These are phyloP conservation scores for Diceros bicornis DNA, from an alignment of 2,797 vertebrate genomes.

Conservation along the genomic window DNA sequence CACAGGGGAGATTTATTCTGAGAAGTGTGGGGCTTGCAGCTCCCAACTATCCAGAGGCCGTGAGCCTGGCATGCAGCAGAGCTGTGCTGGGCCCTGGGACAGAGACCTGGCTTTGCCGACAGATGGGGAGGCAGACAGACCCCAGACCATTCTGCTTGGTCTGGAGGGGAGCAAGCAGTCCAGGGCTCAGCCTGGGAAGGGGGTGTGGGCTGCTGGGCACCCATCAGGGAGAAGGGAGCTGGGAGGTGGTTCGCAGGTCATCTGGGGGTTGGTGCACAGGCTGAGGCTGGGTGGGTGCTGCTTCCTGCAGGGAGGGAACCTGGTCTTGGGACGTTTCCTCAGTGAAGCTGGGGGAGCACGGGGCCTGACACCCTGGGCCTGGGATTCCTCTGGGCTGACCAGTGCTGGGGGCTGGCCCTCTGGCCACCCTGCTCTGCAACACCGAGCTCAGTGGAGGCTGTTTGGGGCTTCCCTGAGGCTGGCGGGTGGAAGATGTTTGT, in stretches of 20 bases:
- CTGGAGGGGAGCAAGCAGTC: background rate
- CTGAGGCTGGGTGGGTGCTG: background rate
- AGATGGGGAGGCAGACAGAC: background rate
- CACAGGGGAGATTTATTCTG: background rate
- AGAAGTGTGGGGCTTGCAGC: no score
- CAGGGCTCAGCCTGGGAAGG: background rate
- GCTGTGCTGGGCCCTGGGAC: background rate
- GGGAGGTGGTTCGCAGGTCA: rapidly evolving
- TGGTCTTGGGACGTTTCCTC: background rate
- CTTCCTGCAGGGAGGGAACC: background rate
- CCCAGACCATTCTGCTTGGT: rapidly evolving
- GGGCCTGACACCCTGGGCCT: background rate
- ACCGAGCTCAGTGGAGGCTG: background rate
- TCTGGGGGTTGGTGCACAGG: background rate
- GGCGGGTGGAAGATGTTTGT: background rate
- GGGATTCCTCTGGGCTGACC: background rate
- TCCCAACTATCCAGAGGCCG: rapidly evolving
- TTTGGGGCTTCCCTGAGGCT: background rate
- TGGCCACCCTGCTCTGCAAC: background rate
- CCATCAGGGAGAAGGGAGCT: background rate
- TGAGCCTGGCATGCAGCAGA: rapidly evolving
- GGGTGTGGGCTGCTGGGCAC: rapidly evolving
- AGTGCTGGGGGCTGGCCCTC: background rate
- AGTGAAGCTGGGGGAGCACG: background rate
- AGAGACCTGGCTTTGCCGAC: background rate